Evolutionary conservation across 2,797 vertebrate genomes (phyloP).

Genomic region (Anguilla marmorata): DNA sequence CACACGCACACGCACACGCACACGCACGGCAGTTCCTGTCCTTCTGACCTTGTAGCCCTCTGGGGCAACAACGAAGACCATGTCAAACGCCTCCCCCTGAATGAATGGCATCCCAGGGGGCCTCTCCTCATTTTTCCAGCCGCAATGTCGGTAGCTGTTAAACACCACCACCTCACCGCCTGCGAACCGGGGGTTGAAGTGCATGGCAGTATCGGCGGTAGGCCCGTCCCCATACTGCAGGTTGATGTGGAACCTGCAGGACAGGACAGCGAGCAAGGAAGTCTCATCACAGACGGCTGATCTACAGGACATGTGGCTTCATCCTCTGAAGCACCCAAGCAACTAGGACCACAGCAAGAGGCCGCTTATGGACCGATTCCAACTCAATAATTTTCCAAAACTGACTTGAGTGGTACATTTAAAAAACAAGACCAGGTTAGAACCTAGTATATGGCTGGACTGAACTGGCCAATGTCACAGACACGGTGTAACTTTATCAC

Average conservation of each 20-base stretch:
- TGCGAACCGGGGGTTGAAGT: neutral
- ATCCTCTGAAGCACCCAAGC: neutral
- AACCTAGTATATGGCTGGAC: no score
- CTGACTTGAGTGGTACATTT: neutral
- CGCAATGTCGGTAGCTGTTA: neutral
- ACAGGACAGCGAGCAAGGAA: neutral
- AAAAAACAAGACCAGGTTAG: no score
- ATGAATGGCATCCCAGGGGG: slow-evolving; percentile 44
- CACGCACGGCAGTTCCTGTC: neutral
- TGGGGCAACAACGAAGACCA: neutral
- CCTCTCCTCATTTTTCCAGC: slow-evolving; percentile 38
- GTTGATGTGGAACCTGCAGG: neutral
- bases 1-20: neutral
- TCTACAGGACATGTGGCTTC: neutral
- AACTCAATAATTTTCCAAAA: neutral
- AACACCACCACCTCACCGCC: neutral
- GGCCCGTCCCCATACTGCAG: slow-evolving; percentile 27
- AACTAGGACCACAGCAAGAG: neutral
- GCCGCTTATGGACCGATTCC: neutral
- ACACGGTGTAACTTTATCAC: no score
- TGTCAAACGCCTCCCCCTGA: neutral
- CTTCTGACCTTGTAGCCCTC: neutral
- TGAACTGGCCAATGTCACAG: no score
- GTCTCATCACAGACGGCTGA: neutral
- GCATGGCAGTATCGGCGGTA: neutral